Base-by-base conservation (phyloP, 2,797 vertebrate species). In the Atherinosoma microstoma region DNA sequence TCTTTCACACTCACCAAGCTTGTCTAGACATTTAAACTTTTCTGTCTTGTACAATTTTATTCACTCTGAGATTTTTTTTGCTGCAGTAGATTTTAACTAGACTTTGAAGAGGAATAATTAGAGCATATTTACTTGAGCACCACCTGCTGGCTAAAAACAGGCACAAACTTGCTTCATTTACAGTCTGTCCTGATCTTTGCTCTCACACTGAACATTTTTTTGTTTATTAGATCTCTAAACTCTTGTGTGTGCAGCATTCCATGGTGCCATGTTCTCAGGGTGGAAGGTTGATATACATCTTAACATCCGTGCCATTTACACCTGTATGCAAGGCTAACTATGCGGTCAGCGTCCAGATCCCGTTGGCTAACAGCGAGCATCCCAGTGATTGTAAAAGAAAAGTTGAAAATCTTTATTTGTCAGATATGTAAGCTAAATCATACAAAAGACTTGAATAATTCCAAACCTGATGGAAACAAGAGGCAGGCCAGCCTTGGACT, bases 211-310 rank as follows among this genome's bases (percentile, higher is more conserved):
- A 49, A 68, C 15, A 45, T 59, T 51, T 20, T 9, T 49, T 40
- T 30, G 6, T 59, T 56, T 20, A 51, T 62, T 77, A 73, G 6
- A 47, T 53, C 9, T 35, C 34, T 13, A 54, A 68, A 29, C n/a
- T 40, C 68, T 47, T 73, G 27, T 51, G 27, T 67, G 65, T 84
- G 69, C 35, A 69, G 51, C 54, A 42, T 60, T 62, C 65, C 76
- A 84, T 61, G 58, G 22, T 86, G 65, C 79, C 86, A 85, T 80
- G 74, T 82, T 88, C 87, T 92, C 88, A 91, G 89, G 90, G 84
- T 86, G 87, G 81, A 76, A 75, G 45, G 60, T 71, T 77, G 66
- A 66, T 58, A 34, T 12, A 10, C 30, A 51, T 76, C 58, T 54
- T 58, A 16, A 49, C 53, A 38, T 57, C 20, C 57, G 54, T 58